Evolutionary conservation across 2,797 vertebrate genomes (phyloP), one percentile per base, ranked within the genome.

Genomic region (Ctenopoma kingsleyae): DNA sequence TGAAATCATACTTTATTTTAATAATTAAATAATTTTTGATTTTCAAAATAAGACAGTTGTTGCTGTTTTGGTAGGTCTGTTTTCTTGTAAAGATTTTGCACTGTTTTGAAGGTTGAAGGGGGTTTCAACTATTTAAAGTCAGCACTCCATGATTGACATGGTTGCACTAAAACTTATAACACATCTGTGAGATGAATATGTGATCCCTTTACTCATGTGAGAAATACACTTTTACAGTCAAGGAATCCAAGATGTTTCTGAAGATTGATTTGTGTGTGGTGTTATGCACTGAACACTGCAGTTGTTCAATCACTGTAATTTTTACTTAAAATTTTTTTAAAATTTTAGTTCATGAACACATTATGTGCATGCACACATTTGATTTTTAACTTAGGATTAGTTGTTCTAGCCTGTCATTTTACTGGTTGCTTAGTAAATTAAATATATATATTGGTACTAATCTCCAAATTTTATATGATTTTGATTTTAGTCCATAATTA

Each of bases 51-150:
- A 46, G 9, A 30, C 17, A 15, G 17, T 17, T 19, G 9, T 11
- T 49, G 19, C n/a, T 22, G 36, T 40, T 4, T 41, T 23, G 6
- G 8, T 47, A 9, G 12, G 10, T 41, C 4, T 27, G n/a, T 25
- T 35, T 19, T 17, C 3, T 55, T 25, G 8, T 51, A 30, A 9
- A 6, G 30, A 10, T 67, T 41, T 50, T 22, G 12, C 1, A n/a
- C 8, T 3, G 19, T 35, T n/a, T 54, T 35, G 9, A 22, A 30
- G 8, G n/a, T 59, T 35, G 10, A 22, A 38, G 12, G 3, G 25
- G 8, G 22, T 1, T 41, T 55, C 6, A 59, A 19, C 16, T 74
- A 67, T 81, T 77, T 75, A 76, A 76, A 82, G 74, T 65, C 22
- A 40, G 9, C 61, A 64, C 65, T 67, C 9, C 0, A 51, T 13